These are phyloP conservation scores for Agonopterix alstromeriana DNA, from an alignment of 2,888 invertebrate species.

Conservation along the genomic window DNA sequence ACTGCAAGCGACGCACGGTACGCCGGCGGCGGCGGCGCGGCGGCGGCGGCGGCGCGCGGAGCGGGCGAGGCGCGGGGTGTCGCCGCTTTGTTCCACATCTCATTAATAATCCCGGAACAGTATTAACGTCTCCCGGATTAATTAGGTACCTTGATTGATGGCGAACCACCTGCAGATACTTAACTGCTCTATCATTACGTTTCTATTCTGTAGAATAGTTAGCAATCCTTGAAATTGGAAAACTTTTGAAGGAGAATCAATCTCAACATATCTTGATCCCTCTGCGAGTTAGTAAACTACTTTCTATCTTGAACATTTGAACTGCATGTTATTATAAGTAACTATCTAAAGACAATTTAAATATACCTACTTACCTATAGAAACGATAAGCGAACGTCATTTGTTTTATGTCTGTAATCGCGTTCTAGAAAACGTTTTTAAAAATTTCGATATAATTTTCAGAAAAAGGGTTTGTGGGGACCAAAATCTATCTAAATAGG, in stretches of 20 bases:
- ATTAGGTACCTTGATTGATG: background rate
- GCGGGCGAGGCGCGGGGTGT: too few relatives aligned
- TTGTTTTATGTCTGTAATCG: too few relatives aligned
- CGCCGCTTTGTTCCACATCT: background rate
- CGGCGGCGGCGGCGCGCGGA: background rate
- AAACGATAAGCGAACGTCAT: too few relatives aligned
- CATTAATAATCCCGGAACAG: background rate
- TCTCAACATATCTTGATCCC: background rate
- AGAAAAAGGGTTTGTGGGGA: too few relatives aligned
- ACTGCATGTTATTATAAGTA: background rate
- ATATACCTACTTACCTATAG: too few relatives aligned
- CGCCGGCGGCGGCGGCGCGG: background rate
- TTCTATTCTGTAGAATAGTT: background rate
- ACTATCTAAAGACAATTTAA: too few relatives aligned
- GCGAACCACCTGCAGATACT: background rate
- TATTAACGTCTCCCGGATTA: background rate
- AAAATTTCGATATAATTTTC: too few relatives aligned
- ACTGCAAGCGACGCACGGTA: background rate
- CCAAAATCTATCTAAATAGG: too few relatives aligned
- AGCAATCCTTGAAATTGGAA: background rate
- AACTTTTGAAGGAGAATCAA: background rate
- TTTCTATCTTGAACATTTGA: background rate
- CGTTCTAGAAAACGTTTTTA: too few relatives aligned
- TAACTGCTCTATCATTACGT: background rate
- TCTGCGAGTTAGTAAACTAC: background rate